Base-by-base conservation (phyloP, 2,113 vertebrate genomes). In the Tenebrosternarchus preto region DNA sequence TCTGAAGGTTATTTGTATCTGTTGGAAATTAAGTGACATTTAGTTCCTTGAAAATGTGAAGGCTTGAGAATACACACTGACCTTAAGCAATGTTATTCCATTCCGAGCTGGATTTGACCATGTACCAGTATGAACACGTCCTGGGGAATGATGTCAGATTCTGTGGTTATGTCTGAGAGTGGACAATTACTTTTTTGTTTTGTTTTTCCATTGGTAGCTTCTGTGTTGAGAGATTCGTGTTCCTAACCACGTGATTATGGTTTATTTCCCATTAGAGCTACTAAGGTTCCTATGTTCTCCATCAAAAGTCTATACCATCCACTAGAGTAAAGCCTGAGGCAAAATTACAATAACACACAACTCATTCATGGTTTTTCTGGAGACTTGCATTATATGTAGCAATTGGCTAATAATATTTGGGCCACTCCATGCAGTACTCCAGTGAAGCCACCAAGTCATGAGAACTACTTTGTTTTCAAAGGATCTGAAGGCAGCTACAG, bases 381-480 rank as follows among this genome's bases (percentile, higher is more conserved):
- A 63, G 27, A 63, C 25, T 11, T 63, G 25, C 11, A 31, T 64
- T 31, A 64, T 64, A 29, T 25, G 15, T 15, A 29, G 31, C 25
- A 25, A 22, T 24, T 22, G 61, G 11, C 61, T 64, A 6, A 5
- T 64, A 64, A 24, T 64, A 27, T 31, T 64, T 64, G 15, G 61
- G 61, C 17, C 27, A 64, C 12, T 16, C 22, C 59, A 25, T 25
- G 2, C 61, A 17, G 3, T 59, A 22, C 20, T n/a, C 25, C 61
- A 79, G 46, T 61, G 19, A 61, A 69, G 29, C 56, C 60, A 6
- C 60, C 71, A 36, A n/a, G n/a, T 29, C 50, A 39, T 69, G 39
- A 46, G 39, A 16, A 53, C 33, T n/a, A 31, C 19, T 25, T 19
- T 5, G 24, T 33, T 57, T 31, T 73, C 25, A n/a, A n/a, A n/a